Conservation (phyloP, 2,888 invertebrate species). For the Drosophila tanythrix region DNA sequence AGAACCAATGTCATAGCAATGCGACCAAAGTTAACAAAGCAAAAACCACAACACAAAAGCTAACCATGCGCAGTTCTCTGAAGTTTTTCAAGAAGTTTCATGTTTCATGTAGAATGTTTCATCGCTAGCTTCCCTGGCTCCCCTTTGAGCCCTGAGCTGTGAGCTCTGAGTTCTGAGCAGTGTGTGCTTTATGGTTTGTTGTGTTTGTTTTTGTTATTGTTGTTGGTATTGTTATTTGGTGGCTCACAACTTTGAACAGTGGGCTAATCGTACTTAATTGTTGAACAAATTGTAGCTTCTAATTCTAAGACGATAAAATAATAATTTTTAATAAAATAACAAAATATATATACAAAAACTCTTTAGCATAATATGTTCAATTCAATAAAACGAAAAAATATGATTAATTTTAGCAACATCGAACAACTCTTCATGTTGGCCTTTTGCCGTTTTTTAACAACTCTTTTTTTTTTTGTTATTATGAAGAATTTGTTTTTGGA, state of each 20-base stretch:
- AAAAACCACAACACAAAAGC: conserved; percentile 79
- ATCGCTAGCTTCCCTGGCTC: conserved; percentile 8
- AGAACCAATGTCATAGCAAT: conserved; percentile 82
- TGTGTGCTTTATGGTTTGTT: conserved; percentile 30
- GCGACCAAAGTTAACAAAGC: conserved; percentile 80
- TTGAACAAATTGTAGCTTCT: not conserved
- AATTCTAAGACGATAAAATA: too few species aligned
- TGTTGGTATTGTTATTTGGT: conserved; percentile 3
- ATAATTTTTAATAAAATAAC: too few species aligned
- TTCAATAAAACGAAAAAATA: not conserved
- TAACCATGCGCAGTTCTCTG: conserved; percentile 72
- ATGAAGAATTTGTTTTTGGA: not conserved
- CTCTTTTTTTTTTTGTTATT: not conserved
- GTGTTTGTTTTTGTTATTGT: conserved; percentile 53
- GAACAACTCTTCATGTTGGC: not conserved
- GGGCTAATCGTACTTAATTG: not conserved
- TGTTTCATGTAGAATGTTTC: conserved; percentile 34
- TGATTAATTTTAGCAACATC: not conserved
- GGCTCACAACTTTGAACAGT: not conserved
- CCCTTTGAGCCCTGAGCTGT: not conserved
- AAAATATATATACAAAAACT: not conserved
- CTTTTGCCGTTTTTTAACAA: not conserved
- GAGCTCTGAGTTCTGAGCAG: not conserved
- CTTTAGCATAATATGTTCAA: not conserved
- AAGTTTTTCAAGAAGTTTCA: conserved; percentile 73